phyloP scores from a whole-genome alignment of 2,797 vertebrate species.

The Onychomys torridus region DNA sequence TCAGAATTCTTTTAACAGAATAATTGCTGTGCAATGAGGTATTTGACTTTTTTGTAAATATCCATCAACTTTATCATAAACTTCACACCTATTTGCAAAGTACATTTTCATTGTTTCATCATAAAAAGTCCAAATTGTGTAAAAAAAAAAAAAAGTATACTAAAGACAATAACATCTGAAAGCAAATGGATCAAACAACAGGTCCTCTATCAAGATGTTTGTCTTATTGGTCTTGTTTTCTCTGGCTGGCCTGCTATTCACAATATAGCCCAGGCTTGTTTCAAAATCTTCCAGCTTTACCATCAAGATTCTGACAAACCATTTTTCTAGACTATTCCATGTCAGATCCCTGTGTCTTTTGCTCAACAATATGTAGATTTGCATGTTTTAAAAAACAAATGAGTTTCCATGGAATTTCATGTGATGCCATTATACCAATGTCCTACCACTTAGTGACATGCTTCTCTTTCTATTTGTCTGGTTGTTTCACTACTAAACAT shows the following conservation, averaged over 20 bases:
- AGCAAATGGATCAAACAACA: not conserved
- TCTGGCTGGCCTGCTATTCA: not conserved
- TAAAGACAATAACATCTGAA: slow-evolving; percentile 22
- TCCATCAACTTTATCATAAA: slow-evolving; percentile 14
- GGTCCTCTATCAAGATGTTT: not conserved
- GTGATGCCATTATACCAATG: not conserved
- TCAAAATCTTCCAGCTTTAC: not conserved
- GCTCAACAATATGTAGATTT: not conserved
- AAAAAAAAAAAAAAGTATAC: not conserved
- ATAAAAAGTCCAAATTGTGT: not conserved
- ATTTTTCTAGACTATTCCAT: not conserved
- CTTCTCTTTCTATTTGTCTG: not conserved
- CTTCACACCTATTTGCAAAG: slow-evolving; percentile 12
- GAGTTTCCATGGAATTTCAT: not conserved
- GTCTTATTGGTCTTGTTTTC: not conserved
- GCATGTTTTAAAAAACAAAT: slow-evolving; percentile 17
- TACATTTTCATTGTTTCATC: not conserved
- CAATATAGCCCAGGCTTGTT: too few relatives aligned
- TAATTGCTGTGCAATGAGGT: slow-evolving; percentile 39
- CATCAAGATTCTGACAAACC: not conserved
- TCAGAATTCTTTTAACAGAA: slow-evolving; percentile 69
- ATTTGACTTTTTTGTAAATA: slow-evolving; percentile 21
- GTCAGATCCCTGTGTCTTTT: not conserved
- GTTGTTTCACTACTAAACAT: not conserved
- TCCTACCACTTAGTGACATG: not conserved